These are phyloP conservation scores for Argynnis bischoffii DNA, from an alignment of 2,888 invertebrate genomes.

Conservation along the genomic window DNA sequence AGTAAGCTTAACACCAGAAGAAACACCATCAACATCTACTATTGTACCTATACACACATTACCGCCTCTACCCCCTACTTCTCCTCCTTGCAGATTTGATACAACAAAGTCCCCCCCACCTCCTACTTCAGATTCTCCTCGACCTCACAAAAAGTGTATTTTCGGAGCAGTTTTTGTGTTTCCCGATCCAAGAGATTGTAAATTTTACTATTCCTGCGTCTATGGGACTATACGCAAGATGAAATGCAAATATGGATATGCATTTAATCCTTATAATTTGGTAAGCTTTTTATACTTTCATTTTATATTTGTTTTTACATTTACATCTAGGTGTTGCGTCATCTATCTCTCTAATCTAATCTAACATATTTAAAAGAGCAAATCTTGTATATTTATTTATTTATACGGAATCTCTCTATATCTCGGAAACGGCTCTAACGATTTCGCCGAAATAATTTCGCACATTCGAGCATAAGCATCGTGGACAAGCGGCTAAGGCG, in stretches of 20 bases:
- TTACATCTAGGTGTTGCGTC: no score
- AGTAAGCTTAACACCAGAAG: not conserved
- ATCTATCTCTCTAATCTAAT: no score
- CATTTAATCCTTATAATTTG: slow-evolving; percentile 35
- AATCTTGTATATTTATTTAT: no score
- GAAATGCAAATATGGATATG: slow-evolving; percentile 31
- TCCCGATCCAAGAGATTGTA: slow-evolving; percentile 30
- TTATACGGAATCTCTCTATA: no score
- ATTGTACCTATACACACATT: not conserved
- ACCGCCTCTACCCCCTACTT: slow-evolving; percentile 22
- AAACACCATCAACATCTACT: not conserved
- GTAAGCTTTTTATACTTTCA: slow-evolving; percentile 30
- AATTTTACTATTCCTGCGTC: slow-evolving; percentile 30
- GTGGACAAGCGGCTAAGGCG: no score
- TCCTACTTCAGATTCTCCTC: not conserved
- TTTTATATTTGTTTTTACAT: not conserved
- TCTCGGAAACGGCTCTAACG: no score
- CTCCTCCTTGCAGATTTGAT: slow-evolving; percentile 20
- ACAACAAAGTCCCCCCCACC: not conserved
- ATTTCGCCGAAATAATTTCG: no score
- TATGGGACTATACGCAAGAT: slow-evolving; percentile 20
- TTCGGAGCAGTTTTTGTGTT: slow-evolving; percentile 14
- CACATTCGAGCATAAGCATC: no score
- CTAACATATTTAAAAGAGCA: no score
- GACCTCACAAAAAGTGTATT: slow-evolving; percentile 4